Evolutionary conservation across 2,797 vertebrate genomes (phyloP).

Genomic region (Meda fulgida): DNA sequence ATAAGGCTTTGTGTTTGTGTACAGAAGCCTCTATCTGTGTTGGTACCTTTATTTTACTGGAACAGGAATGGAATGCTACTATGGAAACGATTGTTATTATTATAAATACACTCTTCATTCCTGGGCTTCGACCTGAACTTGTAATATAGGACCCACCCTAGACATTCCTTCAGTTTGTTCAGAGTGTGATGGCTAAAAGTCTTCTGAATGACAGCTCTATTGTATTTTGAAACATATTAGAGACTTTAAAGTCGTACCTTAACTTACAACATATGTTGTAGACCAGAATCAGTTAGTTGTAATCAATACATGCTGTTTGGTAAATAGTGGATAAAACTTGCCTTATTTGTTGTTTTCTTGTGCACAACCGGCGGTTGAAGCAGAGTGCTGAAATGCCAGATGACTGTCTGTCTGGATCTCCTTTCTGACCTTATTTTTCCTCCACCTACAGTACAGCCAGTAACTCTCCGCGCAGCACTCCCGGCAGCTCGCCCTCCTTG

Average conservation of each 20-base stretch:
- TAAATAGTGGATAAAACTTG: neutral
- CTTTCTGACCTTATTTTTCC: neutral
- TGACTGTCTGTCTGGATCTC: neutral
- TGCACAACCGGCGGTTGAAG: neutral
- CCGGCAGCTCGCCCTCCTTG: constrained; percentile 88
- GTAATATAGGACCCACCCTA: constrained; percentile 27
- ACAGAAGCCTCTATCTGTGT: neutral
- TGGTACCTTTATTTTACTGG: constrained; percentile 45
- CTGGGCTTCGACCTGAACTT: neutral
- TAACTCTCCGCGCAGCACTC: constrained; percentile 90
- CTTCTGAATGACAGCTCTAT: neutral
- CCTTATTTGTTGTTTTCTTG: neutral
- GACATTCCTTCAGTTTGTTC: neutral
- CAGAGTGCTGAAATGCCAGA: neutral
- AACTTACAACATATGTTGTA: neutral
- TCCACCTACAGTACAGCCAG: constrained; percentile 82
- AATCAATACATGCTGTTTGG: constrained; percentile 7
- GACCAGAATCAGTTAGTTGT: neutral
- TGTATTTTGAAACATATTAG: neutral
- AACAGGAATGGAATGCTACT: constrained; percentile 45
- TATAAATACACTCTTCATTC: constrained; percentile 58
- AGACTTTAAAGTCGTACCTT: neutral
- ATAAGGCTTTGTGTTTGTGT: constrained; percentile 49
- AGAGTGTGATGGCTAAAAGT: neutral
- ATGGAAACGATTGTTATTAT: constrained; percentile 57